phyloP scores from a whole-genome alignment of 2,888 invertebrate species.

The Subacronicta megacephala region DNA sequence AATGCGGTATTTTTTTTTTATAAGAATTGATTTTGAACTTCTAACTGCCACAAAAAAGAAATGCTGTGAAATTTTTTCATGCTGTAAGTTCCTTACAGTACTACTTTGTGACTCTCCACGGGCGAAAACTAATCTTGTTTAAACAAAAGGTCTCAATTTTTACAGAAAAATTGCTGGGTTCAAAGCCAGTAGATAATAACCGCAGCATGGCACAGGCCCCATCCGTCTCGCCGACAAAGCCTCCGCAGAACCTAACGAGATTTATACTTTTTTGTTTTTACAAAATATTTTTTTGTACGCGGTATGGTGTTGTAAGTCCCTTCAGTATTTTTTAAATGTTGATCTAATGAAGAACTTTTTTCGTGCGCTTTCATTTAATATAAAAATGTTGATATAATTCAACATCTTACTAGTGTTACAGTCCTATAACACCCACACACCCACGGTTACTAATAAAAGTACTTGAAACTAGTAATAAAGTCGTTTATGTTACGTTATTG shows the following conservation, averaged over 20 bases:
- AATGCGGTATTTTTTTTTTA: too few species aligned
- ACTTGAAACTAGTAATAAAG: too few species aligned
- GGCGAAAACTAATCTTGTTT: conserved; percentile 37
- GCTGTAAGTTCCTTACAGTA: neutral
- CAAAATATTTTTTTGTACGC: conserved; percentile 17
- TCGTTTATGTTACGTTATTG: too few species aligned
- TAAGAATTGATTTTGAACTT: too few species aligned
- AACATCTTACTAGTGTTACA: too few species aligned
- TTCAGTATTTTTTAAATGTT: neutral
- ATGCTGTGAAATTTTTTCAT: neutral
- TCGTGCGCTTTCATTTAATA: too few species aligned
- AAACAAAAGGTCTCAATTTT: conserved; percentile 30
- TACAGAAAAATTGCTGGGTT: conserved; percentile 29
- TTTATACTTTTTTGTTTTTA: conserved; percentile 28
- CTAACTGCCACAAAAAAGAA: neutral
- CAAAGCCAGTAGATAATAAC: conserved; percentile 50
- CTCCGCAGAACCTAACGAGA: conserved; percentile 41
- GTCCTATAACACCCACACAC: too few species aligned
- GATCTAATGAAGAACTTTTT: neutral
- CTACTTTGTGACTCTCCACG: conserved; percentile 21
- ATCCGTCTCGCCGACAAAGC: conserved; percentile 53
- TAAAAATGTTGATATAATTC: too few species aligned
- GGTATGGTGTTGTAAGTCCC: neutral
- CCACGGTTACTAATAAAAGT: too few species aligned
- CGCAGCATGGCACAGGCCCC: conserved; percentile 46